Base-by-base conservation (phyloP, 2,888 invertebrate genomes). In the Aradus depressus region DNA sequence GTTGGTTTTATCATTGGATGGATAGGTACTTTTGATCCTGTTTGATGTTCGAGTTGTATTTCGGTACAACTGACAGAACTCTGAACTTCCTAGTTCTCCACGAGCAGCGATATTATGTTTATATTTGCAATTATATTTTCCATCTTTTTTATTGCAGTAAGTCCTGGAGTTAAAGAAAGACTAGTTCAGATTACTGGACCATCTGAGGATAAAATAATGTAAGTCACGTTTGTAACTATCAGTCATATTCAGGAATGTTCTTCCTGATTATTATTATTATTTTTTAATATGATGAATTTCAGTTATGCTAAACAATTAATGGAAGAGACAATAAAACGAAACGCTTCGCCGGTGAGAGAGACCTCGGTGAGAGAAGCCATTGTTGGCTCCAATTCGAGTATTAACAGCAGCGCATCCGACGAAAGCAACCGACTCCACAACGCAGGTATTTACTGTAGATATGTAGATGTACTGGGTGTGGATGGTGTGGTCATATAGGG, bases 141-240 rank as follows among this genome's bases (percentile, higher is more conserved):
- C 49, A 61, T 57, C 62, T 66, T 35, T 37, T 22, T 50, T 26
- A 32, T 77, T 79, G 54, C 75, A 92, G 93, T 95, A 59, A 90
- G 83, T 68, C 88, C 91, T 60, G 92, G 92, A 62, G 90, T 91
- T 54, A 91, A 90, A 73, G 93, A 93, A 73, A 79, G 95, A 64
- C 79, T 92, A 62, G 89, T 95, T 63, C 93, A 93, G 72, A 93
- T 95, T 63, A 93, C 92, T 56, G 93, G 93, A 55, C 87, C 90
- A 23, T 85, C 81, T 62, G 90, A 91, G 72, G 91, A 92, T 65
- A 87, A 89, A 69, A 92, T 95, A 56, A 83, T 81, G 90, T 91
- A 70, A 76, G 80, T 75, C 34, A 19, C n/a, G n/a, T n/a, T n/a
- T n/a, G n/a, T n/a, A n/a, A n/a, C n/a, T n/a, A n/a, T n/a, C n/a